Evolutionary conservation across 2,888 invertebrate genomes (phyloP).

Genomic region (Apotomis turbidana): DNA sequence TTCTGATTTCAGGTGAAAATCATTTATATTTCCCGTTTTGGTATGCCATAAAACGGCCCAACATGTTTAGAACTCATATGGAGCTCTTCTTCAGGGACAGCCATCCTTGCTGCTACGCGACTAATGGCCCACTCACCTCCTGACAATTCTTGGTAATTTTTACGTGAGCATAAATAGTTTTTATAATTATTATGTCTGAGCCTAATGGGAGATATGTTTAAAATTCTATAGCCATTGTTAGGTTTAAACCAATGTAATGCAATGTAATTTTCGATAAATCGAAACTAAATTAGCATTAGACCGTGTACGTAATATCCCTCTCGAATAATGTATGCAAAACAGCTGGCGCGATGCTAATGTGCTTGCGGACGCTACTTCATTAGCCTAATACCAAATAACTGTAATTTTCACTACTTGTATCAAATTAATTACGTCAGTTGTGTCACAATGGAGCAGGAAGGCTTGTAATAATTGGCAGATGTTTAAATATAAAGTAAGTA

Average conservation of each 20-base stretch:
- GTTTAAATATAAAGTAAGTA: neutral
- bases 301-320: neutral
- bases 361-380: slow-evolving; percentile 22
- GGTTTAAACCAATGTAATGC: neutral
- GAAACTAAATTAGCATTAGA: slow-evolving; percentile 13
- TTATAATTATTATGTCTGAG: no score
- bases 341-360: slow-evolving; percentile 23
- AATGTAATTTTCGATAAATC: slow-evolving; percentile 2
- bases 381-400: slow-evolving; percentile 31
- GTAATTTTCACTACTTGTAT: slow-evolving; percentile 29
- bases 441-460: slow-evolving; percentile 15
- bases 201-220: no score
- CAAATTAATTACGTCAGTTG: slow-evolving; percentile 18
- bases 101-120: no score
- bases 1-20: no score
- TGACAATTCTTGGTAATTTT: no score
- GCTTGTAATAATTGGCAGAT: neutral
- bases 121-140: no score
- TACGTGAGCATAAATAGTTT: no score
- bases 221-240: neutral
- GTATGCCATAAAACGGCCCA: no score
- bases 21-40: no score
- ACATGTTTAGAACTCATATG: no score
- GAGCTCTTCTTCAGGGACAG: no score
- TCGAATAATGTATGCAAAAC: slow-evolving; percentile 26